Base-by-base conservation (phyloP, 1,140 invertebrate species). In the Theocolax elegans region DNA sequence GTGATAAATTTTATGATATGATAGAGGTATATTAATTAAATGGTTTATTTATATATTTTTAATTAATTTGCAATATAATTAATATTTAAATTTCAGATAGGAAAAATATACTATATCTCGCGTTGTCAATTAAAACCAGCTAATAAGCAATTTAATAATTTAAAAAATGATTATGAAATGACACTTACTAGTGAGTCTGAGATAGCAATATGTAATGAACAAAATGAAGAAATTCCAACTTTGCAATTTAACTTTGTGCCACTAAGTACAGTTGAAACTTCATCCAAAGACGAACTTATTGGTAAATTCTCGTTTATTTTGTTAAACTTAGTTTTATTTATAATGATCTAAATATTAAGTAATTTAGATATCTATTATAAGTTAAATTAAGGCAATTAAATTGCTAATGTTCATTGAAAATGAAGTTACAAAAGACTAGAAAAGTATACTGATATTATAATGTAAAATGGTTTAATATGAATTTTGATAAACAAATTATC, bases 121-220 rank as follows among this genome's bases (percentile, higher is more conserved):
- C 91, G 91, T 72, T 95, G 91, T 63, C 81, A 86, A 21, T 80
- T 99, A 9, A 99, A 98, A 83, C 89, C 93, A 17, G 97, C 97
- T 0, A 98, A 99, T 81, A 98, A 97, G 81, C 90, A 95, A 77
- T 99, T 90, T 79, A 90, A 89, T 15, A 90, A 85, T 46, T 81
- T 97, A 12, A 94, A 96, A 53, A 96, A 98, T 83, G 96, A 99
- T 81, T 99, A 98, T 80, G 98, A 99, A 80, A 94, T 99, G 90
- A 94, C 94, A 0, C 91, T 99, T 75, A 91, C 87, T n/a, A 83
- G 86, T 19, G 94, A 98, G 35, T 93, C 95, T 0, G 87, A 92
- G 73, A 88, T 97, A 8, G 86, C 91, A 40, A 88, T 89, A 56
- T 95, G 93, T 75, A 85, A 87, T 56, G 87, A 90, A 67, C 89